phyloP scores from a whole-genome alignment of 2,888 invertebrate species.

The Sisyra nigra region DNA sequence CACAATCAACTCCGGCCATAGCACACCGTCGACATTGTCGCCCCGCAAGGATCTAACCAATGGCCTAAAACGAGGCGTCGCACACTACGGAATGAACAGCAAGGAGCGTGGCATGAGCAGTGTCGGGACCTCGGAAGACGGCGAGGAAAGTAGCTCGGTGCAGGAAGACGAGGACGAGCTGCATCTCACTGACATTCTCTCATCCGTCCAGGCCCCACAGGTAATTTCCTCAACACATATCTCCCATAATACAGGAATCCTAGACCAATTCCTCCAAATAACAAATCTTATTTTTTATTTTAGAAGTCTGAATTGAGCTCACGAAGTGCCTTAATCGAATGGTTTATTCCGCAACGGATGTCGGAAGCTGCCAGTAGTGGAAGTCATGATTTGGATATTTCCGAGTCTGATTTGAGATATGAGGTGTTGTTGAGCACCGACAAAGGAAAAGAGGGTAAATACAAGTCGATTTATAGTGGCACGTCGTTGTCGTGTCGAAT shows the following conservation, averaged over 20 bases:
- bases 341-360: constrained; percentile 47
- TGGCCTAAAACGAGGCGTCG: constrained; percentile 27
- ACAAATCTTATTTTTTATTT: constrained; percentile 14
- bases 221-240: constrained; percentile 29
- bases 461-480: constrained; percentile 71
- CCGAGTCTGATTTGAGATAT: constrained; percentile 54
- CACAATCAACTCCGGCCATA: constrained; percentile 28
- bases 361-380: constrained; percentile 31
- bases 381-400: constrained; percentile 34
- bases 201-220: constrained; percentile 58
- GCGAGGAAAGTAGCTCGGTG: constrained; percentile 57
- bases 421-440: constrained; percentile 62
- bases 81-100: constrained; percentile 16
- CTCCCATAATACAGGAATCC: too few species aligned
- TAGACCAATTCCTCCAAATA: too few species aligned
- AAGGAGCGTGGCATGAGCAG: constrained; percentile 35
- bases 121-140: constrained; percentile 63
- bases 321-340: constrained; percentile 70
- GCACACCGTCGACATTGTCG: constrained; percentile 43
- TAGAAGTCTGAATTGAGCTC: constrained; percentile 72
- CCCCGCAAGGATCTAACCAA: constrained; percentile 51
- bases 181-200: constrained; percentile 53
- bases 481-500: constrained; percentile 61
- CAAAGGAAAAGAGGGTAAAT: constrained; percentile 62
- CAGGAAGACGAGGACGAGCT: constrained; percentile 59